Evolutionary conservation across 1,140 invertebrate species (phyloP).

Genomic region (Brachionus rubens): DNA sequence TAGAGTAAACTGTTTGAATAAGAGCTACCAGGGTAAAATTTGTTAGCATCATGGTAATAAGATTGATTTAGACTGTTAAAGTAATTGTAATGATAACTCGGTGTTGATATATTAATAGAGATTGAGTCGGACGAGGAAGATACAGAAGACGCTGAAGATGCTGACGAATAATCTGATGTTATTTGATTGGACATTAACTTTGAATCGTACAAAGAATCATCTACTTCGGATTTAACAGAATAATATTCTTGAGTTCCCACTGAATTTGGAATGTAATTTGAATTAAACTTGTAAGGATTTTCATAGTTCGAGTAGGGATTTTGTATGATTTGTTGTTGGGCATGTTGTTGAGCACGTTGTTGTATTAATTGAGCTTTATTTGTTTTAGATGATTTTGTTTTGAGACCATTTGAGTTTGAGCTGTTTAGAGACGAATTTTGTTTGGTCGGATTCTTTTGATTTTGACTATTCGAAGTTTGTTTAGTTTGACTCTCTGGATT

Average conservation of each 20-base stretch:
- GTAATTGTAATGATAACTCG: slow-evolving; percentile 33
- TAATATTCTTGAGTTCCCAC: not conserved
- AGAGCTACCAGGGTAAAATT: slow-evolving; percentile 4
- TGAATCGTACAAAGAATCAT: slow-evolving; percentile 4
- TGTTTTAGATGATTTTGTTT: slow-evolving; percentile 16
- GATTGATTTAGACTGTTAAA: slow-evolving; percentile 3
- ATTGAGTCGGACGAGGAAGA: slow-evolving; percentile 27
- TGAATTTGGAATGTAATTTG: not conserved
- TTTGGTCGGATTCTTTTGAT: not conserved
- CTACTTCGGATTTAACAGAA: not conserved
- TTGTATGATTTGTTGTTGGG: slow-evolving; percentile 17
- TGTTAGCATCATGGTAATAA: slow-evolving; percentile 15
- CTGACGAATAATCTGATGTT: slow-evolving; percentile 13
- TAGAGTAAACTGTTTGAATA: slow-evolving; percentile 30
- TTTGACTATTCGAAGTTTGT: not conserved
- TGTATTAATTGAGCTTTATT: slow-evolving; percentile 29
- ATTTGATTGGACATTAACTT: not conserved
- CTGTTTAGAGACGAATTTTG: not conserved
- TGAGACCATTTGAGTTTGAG: not conserved
- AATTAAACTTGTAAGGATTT: not conserved
- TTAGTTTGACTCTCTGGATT: not conserved
- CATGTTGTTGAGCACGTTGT: slow-evolving; percentile 28
- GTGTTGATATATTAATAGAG: slow-evolving; percentile 8
- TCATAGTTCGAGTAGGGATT: not conserved
- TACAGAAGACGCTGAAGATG: not conserved